These are phyloP conservation scores for Brotula barbata DNA, from an alignment of 2,797 vertebrate genomes.

Conservation along the genomic window DNA sequence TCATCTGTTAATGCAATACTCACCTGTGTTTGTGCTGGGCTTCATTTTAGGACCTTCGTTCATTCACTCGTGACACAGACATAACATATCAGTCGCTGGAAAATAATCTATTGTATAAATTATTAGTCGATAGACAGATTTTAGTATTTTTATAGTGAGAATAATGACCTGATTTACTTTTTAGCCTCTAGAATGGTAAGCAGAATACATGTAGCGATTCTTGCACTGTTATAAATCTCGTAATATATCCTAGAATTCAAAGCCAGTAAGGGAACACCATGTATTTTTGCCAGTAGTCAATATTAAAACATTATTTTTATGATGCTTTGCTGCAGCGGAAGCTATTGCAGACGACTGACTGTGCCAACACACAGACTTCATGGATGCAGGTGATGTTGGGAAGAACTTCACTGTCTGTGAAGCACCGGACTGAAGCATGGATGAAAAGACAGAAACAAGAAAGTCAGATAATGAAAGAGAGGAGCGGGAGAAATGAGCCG, in stretches of 20 bases:
- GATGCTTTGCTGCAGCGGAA: conserved; percentile 45
- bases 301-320: conserved; percentile 43
- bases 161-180: conserved; percentile 54
- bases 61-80: conserved; percentile 48
- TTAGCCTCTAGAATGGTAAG: conserved; percentile 67
- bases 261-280: conserved; percentile 49
- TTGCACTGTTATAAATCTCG: conserved; percentile 62
- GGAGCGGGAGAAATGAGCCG: conserved; percentile 14
- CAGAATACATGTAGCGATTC: conserved; percentile 61
- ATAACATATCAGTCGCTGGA: conserved; percentile 35
- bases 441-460: conserved; percentile 51
- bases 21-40: conserved; percentile 46
- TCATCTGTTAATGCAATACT: conserved; percentile 54
- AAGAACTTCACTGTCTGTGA: conserved; percentile 42
- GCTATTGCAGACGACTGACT: conserved; percentile 9
- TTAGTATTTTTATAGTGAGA: conserved; percentile 77
- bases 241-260: conserved; percentile 50
- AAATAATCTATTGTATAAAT: conserved; percentile 52
- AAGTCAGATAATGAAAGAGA: conserved; percentile 55
- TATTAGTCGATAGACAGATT: conserved; percentile 61
- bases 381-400: conserved; percentile 47
- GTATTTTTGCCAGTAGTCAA: conserved; percentile 65
- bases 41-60: conserved; percentile 50
- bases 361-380: neutral
- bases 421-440: conserved; percentile 18